These are phyloP conservation scores for Lochmaea capreae DNA, from an alignment of 2,888 invertebrate genomes.

Conservation along the genomic window DNA sequence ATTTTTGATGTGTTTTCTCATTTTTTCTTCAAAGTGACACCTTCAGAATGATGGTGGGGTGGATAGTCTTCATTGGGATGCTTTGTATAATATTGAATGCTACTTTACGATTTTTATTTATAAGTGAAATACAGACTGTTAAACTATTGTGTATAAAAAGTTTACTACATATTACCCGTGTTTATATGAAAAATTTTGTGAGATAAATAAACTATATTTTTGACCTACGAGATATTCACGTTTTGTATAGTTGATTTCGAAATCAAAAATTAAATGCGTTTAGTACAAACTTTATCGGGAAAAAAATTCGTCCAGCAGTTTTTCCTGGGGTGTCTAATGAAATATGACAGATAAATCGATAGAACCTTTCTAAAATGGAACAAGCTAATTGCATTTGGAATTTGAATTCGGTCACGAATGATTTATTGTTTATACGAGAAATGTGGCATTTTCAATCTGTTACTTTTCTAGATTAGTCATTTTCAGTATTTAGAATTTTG, in stretches of 20 bases:
- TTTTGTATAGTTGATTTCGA: not conserved
- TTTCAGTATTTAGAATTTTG: not conserved
- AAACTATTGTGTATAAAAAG: too few relatives aligned
- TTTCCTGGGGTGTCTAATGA: not conserved
- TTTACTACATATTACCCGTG: too few relatives aligned
- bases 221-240: too few relatives aligned
- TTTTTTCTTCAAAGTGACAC: too few relatives aligned
- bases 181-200: too few relatives aligned
- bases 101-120: too few relatives aligned
- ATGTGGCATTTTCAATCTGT: not conserved
- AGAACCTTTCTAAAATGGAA: not conserved
- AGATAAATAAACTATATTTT: too few relatives aligned
- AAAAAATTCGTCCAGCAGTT: not conserved
- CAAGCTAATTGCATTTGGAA: conserved; percentile 18
- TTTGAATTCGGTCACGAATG: conserved; percentile 15
- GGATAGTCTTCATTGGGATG: too few relatives aligned
- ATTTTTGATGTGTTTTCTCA: too few relatives aligned
- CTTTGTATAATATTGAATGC: too few relatives aligned
- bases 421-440: conserved; percentile 20
- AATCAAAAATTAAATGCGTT: not conserved
- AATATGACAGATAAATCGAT: not conserved
- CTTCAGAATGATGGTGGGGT: too few relatives aligned
- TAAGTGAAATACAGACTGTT: too few relatives aligned
- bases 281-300: not conserved
- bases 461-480: not conserved